Conservation (phyloP, 1,140 invertebrate genomes). For the Drosophila obscura region DNA sequence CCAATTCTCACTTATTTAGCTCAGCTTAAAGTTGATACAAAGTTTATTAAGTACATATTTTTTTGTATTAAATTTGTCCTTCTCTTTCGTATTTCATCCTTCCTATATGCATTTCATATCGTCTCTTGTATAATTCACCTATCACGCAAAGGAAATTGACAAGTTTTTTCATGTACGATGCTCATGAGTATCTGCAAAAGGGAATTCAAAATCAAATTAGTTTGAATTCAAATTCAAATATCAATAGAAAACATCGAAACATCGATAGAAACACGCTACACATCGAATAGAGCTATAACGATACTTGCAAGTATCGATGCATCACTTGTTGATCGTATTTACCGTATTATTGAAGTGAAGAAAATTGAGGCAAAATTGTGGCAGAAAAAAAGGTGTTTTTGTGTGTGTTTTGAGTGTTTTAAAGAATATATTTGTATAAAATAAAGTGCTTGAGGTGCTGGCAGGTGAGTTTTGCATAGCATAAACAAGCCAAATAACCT, state of each 20-base stretch:
- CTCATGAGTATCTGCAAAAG: slow-evolving; percentile 83
- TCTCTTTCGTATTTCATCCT: slow-evolving; percentile 33
- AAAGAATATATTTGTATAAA: background rate
- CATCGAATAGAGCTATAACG: no score
- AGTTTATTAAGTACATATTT: slow-evolving; percentile 68
- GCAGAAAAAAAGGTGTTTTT: no score
- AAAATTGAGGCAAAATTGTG: no score
- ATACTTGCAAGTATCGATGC: no score
- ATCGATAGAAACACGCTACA: no score
- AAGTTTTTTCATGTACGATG: slow-evolving; percentile 84
- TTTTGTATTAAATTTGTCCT: slow-evolving; percentile 44
- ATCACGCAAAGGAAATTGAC: slow-evolving; percentile 84
- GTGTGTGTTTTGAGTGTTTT: background rate
- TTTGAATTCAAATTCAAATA: no score
- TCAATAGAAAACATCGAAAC: no score
- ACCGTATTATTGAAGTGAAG: no score
- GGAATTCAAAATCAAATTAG: background rate
- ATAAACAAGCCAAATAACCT: slow-evolving; percentile 52
- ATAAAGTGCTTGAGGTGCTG: background rate
- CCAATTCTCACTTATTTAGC: slow-evolving; percentile 68
- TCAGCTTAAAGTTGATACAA: slow-evolving; percentile 82
- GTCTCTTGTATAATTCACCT: slow-evolving; percentile 80
- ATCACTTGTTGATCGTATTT: no score
- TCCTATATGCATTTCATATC: slow-evolving; percentile 36
- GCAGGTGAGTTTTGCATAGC: background rate